Base-by-base conservation (phyloP, 2,888 invertebrate species). In the Metellina segmentata region DNA sequence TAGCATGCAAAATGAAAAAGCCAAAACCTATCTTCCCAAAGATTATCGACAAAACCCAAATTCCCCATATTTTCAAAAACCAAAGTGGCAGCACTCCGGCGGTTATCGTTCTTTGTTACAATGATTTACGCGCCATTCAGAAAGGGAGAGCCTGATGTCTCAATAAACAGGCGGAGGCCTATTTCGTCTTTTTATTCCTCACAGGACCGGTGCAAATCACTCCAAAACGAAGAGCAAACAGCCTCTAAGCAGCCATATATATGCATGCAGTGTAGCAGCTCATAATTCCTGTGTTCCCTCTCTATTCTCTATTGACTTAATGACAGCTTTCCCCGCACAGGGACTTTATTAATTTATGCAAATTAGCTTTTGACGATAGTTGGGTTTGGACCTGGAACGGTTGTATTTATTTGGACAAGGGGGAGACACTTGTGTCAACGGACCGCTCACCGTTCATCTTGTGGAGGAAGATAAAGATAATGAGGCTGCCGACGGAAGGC, bases 341-440 rank as follows among this genome's bases (percentile, higher is more conserved):
- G 77, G 51, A 52, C 72, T 53, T 74, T 83, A 83, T 83, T 83
- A 83, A 83, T 83, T 83, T 83, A 83, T 83, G 83, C 83, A 83
- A 83, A 83, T 83, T 83, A 83, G 52, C 52, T 75, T 83, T 83
- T 53, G 83, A 83, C 74, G 74, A 34, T 13, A 53, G 74, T 61
- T 61, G 11, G 79, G 20, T 6, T 79, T 79, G 34, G 34, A 34
- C 34, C 53, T 13, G 61, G 34, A 61, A 61, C 61, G 6, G 72
- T 72, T 71, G 20, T 79, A 79, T 79, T 79, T 79, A 61, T 79
- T 79, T 79, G 20, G 61, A 61, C 8, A 20, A 7, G 61, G 34
- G 34, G 34, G 49, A 61, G 79, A 79, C 61, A 34, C 79, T 72
- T 19, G 20, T 20, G 20, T 72, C 20, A 72, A 72, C 20, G 9